Percentiles rank a stretch among this genome's conserved stretches.
These are phyloP conservation scores for Labia minor DNA, from an alignment of 2,888 invertebrate genomes.

Conservation along the genomic window DNA sequence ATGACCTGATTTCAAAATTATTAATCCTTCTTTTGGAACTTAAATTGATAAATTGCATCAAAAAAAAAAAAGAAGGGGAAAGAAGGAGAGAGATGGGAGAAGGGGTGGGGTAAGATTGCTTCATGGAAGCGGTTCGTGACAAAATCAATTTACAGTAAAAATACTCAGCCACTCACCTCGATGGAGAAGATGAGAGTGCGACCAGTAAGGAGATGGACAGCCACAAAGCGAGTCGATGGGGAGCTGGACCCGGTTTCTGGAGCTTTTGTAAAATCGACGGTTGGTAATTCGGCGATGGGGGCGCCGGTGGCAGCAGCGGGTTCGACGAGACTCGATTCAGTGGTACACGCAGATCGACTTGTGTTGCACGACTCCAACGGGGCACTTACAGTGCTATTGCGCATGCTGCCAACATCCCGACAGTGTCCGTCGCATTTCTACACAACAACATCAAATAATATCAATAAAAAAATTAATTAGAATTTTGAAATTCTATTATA, in stretches of 20 bases:
- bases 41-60: no score
- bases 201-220: slow-evolving; percentile 4
- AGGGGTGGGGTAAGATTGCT: no score
- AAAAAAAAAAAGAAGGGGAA: no score
- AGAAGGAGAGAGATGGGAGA: no score
- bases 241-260: background rate
- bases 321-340: slow-evolving; percentile 35
- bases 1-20: no score
- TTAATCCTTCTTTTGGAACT: no score
- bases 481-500: no score
- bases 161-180: no score
- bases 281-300: background rate
- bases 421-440: slow-evolving; percentile 15
- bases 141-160: no score
- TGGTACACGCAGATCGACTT: slow-evolving; percentile 32
- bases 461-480: no score
- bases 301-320: slow-evolving; percentile 18
- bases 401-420: slow-evolving; percentile 31
- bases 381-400: slow-evolving; percentile 31
- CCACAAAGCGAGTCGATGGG: background rate
- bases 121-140: no score
- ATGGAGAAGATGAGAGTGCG: slow-evolving; percentile 15
- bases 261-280: background rate
- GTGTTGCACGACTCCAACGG: slow-evolving; percentile 32
- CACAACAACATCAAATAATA: background rate